These are phyloP conservation scores for Poecilia latipinna DNA, from an alignment of 2,113 vertebrate species.

Conservation along the genomic window DNA sequence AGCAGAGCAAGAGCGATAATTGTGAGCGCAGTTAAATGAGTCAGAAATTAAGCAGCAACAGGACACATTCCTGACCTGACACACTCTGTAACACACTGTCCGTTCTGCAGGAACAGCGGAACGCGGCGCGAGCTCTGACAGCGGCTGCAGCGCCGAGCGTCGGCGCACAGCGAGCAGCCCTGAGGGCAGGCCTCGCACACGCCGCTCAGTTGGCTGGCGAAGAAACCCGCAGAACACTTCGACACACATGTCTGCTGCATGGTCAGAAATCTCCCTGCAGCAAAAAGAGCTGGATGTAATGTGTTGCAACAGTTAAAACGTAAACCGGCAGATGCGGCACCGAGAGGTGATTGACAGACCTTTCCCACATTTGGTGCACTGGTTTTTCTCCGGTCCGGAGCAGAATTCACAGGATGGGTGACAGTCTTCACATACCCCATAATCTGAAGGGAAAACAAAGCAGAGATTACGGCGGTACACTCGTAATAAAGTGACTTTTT, in stretches of 20 bases:
- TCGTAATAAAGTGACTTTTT: not conserved
- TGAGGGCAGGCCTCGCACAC: conserved; percentile 84
- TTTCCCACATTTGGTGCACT: conserved; percentile 72
- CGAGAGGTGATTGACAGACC: conserved; percentile 52
- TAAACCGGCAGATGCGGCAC: conserved; percentile 2
- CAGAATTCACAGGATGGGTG: conserved; percentile 76
- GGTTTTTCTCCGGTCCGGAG: conserved; percentile 66
- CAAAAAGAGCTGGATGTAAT: conserved; percentile 24
- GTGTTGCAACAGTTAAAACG: not conserved
- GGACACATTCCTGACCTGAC: conserved; percentile 49
- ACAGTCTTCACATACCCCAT: conserved; percentile 74
- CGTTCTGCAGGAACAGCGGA: conserved; percentile 80
- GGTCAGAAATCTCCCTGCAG: conserved; percentile 80
- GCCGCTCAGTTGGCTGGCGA: conserved; percentile 72
- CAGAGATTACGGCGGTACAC: not conserved
- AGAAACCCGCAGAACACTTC: conserved; percentile 82
- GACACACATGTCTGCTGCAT: conserved; percentile 77
- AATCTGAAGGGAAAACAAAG: conserved; percentile 51
- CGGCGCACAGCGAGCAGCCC: conserved; percentile 81
- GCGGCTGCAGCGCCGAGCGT: conserved; percentile 76
- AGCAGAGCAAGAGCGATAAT: not conserved
- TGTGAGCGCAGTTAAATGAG: not conserved
- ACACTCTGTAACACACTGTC: conserved; percentile 85
- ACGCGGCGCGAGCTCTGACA: conserved; percentile 70
- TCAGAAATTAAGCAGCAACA: not conserved